phyloP scores from a whole-genome alignment of 1,140 invertebrate genomes.

The Eriocheir sinensis region DNA sequence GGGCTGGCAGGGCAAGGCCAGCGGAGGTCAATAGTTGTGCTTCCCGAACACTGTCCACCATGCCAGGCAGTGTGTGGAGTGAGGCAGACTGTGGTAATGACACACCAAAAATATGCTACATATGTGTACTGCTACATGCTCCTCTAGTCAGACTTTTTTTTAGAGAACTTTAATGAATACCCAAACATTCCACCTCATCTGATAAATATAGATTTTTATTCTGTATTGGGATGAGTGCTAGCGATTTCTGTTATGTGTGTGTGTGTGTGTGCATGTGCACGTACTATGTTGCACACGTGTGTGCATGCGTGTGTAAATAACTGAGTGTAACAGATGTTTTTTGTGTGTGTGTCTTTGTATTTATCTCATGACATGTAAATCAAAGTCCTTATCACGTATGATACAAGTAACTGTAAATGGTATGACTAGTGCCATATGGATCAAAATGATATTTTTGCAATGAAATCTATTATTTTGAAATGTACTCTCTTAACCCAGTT shows the following conservation, averaged over 20 bases:
- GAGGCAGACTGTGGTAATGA: slow-evolving; percentile 8
- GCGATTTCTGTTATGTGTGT: too few relatives aligned
- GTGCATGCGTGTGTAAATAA: too few relatives aligned
- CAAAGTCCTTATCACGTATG: not conserved
- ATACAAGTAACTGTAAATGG: not conserved
- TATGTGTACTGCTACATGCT: not conserved
- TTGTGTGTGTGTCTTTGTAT: not conserved
- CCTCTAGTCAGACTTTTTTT: not conserved
- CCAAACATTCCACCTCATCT: not conserved
- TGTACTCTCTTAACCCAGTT: not conserved
- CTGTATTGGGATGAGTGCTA: too few relatives aligned
- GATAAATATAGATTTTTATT: not conserved
- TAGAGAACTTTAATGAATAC: not conserved
- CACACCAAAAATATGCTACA: too few relatives aligned
- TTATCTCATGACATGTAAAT: not conserved
- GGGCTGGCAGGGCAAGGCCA: not conserved
- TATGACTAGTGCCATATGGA: slow-evolving; percentile 6
- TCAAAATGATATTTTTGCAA: slow-evolving; percentile 17
- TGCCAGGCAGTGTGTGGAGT: not conserved
- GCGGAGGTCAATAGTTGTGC: not conserved
- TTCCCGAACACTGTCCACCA: not conserved
- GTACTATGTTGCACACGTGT: not conserved
- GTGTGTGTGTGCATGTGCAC: not conserved
- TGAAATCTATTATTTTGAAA: not conserved
- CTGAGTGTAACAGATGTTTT: too few relatives aligned